Conservation (phyloP, 2,797 vertebrate species). For the Paratrypauchen microcephalus region DNA sequence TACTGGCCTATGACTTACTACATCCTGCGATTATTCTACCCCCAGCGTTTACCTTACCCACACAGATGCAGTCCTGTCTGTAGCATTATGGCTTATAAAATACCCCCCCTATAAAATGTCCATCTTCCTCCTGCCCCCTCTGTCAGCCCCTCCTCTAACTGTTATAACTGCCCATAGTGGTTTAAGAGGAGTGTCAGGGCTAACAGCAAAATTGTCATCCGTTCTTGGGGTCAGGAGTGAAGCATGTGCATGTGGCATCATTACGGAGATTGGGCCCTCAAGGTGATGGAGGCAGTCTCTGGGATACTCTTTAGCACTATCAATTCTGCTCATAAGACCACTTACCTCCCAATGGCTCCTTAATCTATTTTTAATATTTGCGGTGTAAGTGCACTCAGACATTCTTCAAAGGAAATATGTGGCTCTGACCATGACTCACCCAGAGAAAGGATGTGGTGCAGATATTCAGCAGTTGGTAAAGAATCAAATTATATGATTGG, state of each 20-base stretch:
- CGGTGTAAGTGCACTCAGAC: conserved; percentile 70
- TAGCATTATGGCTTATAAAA: conserved; percentile 34
- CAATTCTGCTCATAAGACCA: conserved; percentile 74
- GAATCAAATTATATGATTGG: conserved; percentile 4
- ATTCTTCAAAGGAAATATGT: conserved; percentile 53
- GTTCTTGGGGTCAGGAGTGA: conserved; percentile 61
- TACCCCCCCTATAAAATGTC: conserved; percentile 37
- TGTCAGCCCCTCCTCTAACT: conserved; percentile 32
- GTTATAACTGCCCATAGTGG: conserved; percentile 65
- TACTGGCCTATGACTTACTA: not conserved
- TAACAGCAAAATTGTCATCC: conserved; percentile 60
- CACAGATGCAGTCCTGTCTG: conserved; percentile 41
- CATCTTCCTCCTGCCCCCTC: conserved; percentile 54
- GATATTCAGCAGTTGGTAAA: conserved; percentile 7
- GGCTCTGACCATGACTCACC: conserved; percentile 45
- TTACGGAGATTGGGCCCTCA: conserved; percentile 72
- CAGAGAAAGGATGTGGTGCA: not conserved
- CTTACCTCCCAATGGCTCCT: conserved; percentile 70
- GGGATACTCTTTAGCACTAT: conserved; percentile 66
- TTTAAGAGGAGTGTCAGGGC: conserved; percentile 70
- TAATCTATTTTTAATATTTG: conserved; percentile 81
- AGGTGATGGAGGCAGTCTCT: conserved; percentile 70
- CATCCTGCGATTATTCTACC: conserved; percentile 1
- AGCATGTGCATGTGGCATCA: conserved; percentile 63
- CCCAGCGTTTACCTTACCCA: conserved; percentile 16